Conservation (phyloP, 2,113 vertebrate genomes). For the Amblyornis subalaris region DNA sequence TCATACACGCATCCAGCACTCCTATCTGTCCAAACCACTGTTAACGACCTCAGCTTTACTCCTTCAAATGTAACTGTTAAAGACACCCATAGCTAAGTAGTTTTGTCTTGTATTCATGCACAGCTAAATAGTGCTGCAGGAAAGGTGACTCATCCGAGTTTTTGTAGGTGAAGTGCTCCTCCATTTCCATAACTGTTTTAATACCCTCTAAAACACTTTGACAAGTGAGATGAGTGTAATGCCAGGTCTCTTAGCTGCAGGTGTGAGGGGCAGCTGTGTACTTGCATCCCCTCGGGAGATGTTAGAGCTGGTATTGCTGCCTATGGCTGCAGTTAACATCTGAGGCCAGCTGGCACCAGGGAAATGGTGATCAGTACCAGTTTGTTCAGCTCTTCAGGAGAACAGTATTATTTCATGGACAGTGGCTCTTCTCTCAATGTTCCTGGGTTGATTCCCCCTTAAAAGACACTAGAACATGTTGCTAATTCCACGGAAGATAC, state of each 20-base stretch:
- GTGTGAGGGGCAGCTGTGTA: neutral
- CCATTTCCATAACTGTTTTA: neutral
- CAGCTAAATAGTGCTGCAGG: neutral
- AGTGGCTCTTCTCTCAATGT: neutral
- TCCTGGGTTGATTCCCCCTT: neutral
- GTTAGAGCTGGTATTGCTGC: neutral
- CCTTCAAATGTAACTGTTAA: neutral
- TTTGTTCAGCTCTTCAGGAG: neutral
- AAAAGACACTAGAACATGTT: neutral
- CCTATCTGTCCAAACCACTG: neutral
- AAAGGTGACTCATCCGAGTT: neutral
- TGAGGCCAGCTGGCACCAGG: neutral
- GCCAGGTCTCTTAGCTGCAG: neutral
- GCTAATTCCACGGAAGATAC: neutral
- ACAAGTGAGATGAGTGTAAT: neutral
- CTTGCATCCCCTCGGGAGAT: neutral
- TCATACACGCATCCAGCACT: fast-evolving
- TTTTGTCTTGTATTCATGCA: neutral
- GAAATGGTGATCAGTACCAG: neutral
- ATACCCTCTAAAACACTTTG: neutral
- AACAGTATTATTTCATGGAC: neutral
- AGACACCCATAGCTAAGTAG: neutral
- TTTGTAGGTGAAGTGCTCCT: neutral
- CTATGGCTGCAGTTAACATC: neutral
- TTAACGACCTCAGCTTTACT: neutral